Percentiles rank a stretch among this genome's conserved stretches.
Evolutionary conservation across 1,140 invertebrate genomes (phyloP).

Genomic region (Plodia interpunctella): DNA sequence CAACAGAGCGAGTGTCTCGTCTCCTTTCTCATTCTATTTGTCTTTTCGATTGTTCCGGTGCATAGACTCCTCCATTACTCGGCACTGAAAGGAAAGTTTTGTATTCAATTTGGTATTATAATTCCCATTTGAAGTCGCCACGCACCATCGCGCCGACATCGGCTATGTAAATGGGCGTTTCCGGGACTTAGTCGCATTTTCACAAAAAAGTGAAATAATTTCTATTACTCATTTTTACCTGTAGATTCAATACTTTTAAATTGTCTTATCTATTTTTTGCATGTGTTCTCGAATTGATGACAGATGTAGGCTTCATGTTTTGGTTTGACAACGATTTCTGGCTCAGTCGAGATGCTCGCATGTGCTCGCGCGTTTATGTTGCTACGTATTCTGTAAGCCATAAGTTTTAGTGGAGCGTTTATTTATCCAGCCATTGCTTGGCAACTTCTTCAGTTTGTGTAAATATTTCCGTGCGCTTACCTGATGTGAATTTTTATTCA

Average conservation of each 20-base stretch:
- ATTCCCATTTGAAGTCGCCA: slow-evolving; percentile 75
- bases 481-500: slow-evolving; percentile 73
- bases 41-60: slow-evolving; percentile 76
- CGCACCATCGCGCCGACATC: slow-evolving; percentile 73
- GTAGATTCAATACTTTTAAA: slow-evolving; percentile 20
- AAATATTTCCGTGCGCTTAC: slow-evolving; percentile 62
- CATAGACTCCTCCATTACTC: slow-evolving; percentile 76
- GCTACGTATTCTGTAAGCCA: slow-evolving; percentile 9
- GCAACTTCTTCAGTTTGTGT: slow-evolving; percentile 52
- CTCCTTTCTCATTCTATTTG: slow-evolving; percentile 71
- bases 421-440: slow-evolving; percentile 51
- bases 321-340: not conserved
- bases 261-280: slow-evolving; percentile 7
- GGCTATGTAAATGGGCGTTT: slow-evolving; percentile 74
- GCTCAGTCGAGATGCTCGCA: not conserved
- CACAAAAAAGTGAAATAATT: slow-evolving; percentile 50
- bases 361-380: not conserved
- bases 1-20: slow-evolving; percentile 68
- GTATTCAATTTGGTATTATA: slow-evolving; percentile 78
- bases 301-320: not conserved
- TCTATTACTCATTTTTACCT: slow-evolving; percentile 31
- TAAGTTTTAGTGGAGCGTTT: slow-evolving; percentile 34
- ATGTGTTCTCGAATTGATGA: not conserved
- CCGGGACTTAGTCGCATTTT: slow-evolving; percentile 66
- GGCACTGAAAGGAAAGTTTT: slow-evolving; percentile 76